Base-by-base conservation (phyloP, 2,113 vertebrate species). In the Mormyrus lacerda region DNA sequence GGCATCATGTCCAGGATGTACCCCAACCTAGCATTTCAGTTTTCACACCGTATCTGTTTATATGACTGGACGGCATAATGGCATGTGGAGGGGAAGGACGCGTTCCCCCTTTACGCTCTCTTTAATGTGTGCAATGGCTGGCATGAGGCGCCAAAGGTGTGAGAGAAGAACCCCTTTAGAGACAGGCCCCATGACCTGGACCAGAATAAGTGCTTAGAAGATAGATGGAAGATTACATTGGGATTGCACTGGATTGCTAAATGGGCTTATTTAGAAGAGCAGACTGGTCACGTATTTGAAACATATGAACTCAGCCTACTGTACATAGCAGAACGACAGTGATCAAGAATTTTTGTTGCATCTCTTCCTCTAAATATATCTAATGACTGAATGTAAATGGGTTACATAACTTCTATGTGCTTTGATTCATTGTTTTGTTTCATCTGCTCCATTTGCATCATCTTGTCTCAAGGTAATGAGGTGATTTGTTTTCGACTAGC, bases 41-140 rank as follows among this genome's bases (percentile, higher is more conserved):
- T 87, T 55, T 35, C 85, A 53, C 50, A 42, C 15, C 15, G 31
- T 39, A 15, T 27, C 50, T 35, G 13, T 31, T 35, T 42, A 19
- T 89, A 61, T 45, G 90, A 87, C 82, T 85, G 88, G 90, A 92
- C 53, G 61, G 47, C 10, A 15, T 4, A 27, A 50, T 27, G 83
- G 21, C 6, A 19, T 10, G 21, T 4, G 48, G 83, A 7, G 44
- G n/a, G 44, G 9, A 27, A 11, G 83, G 44, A 21, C 44, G 24
- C 44, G 24, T 45, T n/a, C 21, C 6, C 42, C 44, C 31, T 24
- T 19, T 85, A 39, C 10, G 21, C 82, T 11, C 2, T 44, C 82
- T 45, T 85, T n/a, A 24, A 4, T 19, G 44, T 45, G 21, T 76
- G 21, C 83, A 27, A 85, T 27, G 44, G 83, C 44, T 27, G 47